These are phyloP conservation scores for Pogonocichla stellata DNA, from an alignment of 2,113 vertebrate genomes.

Conservation along the genomic window DNA sequence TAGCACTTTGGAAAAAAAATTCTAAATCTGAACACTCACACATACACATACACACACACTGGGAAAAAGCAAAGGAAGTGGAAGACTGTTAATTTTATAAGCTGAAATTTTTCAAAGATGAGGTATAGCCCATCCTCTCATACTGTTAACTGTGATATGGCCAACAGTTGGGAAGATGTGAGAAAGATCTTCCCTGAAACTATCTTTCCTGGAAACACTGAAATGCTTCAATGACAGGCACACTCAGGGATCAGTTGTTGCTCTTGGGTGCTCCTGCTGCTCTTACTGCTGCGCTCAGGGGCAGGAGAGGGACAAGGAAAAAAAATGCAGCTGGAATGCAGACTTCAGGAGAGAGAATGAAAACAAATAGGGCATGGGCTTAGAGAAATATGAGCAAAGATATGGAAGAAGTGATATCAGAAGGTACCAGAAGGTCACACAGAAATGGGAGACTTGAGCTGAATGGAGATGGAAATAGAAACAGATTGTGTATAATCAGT, in stretches of 20 bases:
- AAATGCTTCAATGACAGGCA: neutral
- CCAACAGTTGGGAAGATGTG: neutral
- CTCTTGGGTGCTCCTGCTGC: neutral
- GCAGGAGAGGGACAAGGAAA: neutral
- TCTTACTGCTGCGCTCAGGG: neutral
- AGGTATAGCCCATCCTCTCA: neutral
- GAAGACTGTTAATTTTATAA: neutral
- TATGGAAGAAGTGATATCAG: neutral
- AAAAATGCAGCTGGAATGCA: neutral
- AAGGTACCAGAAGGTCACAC: neutral
- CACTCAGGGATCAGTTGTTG: fast-evolving
- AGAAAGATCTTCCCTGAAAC: neutral
- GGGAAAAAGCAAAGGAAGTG: neutral
- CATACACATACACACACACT: fast-evolving
- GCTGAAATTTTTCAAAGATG: neutral
- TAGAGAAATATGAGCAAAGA: neutral
- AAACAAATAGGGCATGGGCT: neutral
- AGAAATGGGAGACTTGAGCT: neutral
- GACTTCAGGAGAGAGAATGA: neutral
- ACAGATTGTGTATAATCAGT: neutral
- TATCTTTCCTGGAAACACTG: neutral
- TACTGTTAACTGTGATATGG: neutral
- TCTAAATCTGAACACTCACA: neutral
- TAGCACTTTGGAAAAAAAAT: neutral
- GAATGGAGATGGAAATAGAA: neutral